Percentiles rank a stretch among this genome's conserved stretches.
Conservation (phyloP, 2,113 vertebrate genomes). For the Entelurus aequoreus region DNA sequence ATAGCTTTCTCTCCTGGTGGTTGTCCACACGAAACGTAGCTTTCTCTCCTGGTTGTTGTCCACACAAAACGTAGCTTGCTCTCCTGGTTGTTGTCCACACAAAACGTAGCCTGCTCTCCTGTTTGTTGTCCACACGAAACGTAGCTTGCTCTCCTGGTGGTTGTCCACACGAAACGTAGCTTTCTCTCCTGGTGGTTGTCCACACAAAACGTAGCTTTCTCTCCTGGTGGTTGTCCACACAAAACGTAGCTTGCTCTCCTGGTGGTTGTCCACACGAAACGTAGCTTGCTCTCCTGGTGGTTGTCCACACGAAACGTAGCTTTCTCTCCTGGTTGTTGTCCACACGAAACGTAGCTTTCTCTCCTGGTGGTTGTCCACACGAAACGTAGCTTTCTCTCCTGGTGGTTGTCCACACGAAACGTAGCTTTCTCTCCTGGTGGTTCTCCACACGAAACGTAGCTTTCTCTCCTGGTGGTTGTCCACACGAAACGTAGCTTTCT, state of each 20-base stretch:
- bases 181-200: conserved; percentile 47
- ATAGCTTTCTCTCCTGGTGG: conserved; percentile 45
- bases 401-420: conserved; percentile 29
- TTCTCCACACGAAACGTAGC: conserved; percentile 9
- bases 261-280: conserved; percentile 29
- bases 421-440: conserved; percentile 44
- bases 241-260: conserved; percentile 33
- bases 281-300: conserved; percentile 44
- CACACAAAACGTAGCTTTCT: conserved; percentile 26
- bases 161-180: conserved; percentile 11
- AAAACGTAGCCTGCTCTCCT: conserved; percentile 27
- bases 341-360: conserved; percentile 21
- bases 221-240: conserved; percentile 36
- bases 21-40: conserved; percentile 8
- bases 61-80: conserved; percentile 21
- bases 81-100: conserved; percentile 36
- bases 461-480: conserved; percentile 48
- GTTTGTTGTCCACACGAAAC: conserved; percentile 49
- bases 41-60: conserved; percentile 47
- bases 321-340: conserved; percentile 47
- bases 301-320: conserved; percentile 10
- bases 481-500: conserved; percentile 22
- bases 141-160: conserved; percentile 45
- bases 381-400: conserved; percentile 28
- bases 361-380: conserved; percentile 36